Evolutionary conservation across 1,140 invertebrate species (phyloP).

Genomic region (Rhyzopertha dominica): DNA sequence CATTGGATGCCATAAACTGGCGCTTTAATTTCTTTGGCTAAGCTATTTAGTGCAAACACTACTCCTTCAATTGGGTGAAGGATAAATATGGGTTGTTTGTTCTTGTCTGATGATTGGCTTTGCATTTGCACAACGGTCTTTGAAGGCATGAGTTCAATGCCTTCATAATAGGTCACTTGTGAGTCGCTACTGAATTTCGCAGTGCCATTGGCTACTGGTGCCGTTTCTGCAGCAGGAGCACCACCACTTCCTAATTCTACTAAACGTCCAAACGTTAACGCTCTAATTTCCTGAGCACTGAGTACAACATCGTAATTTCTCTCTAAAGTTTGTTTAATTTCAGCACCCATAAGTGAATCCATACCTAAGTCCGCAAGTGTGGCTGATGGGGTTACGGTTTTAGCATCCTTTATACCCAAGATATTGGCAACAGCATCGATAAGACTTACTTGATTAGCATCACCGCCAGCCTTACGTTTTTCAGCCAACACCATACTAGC

Average conservation of each 20-base stretch:
- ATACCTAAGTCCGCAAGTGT: slow-evolving; percentile 90
- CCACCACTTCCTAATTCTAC: slow-evolving; percentile 56
- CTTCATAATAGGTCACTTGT: slow-evolving; percentile 50
- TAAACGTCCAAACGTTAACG: slow-evolving; percentile 70
- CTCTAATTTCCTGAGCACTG: slow-evolving; percentile 84
- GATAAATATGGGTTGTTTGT: slow-evolving; percentile 50
- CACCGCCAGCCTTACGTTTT: slow-evolving; percentile 54
- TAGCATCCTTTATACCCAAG: slow-evolving; percentile 80
- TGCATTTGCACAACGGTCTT: slow-evolving; percentile 58
- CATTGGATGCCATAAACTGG: slow-evolving; percentile 90
- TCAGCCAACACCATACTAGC: slow-evolving; percentile 78
- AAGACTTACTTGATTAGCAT: slow-evolving; percentile 52
- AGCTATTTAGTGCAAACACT: slow-evolving; percentile 59
- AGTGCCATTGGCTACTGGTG: slow-evolving; percentile 21
- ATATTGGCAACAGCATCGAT: slow-evolving; percentile 77
- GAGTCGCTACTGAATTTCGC: slow-evolving; percentile 41
- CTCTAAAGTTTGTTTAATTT: slow-evolving; percentile 95
- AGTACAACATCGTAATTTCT: slow-evolving; percentile 84
- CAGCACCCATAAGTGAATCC: slow-evolving; percentile 97
- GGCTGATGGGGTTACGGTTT: slow-evolving; percentile 64
- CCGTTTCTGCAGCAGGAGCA: slow-evolving; percentile 27
- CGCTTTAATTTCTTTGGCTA: slow-evolving; percentile 64
- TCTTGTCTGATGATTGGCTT: slow-evolving; percentile 42
- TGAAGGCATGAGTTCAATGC: slow-evolving; percentile 57
- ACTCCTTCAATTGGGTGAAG: slow-evolving; percentile 89